Base-by-base conservation (phyloP, 2,888 invertebrate species). In the Tupiocoris notatus region DNA sequence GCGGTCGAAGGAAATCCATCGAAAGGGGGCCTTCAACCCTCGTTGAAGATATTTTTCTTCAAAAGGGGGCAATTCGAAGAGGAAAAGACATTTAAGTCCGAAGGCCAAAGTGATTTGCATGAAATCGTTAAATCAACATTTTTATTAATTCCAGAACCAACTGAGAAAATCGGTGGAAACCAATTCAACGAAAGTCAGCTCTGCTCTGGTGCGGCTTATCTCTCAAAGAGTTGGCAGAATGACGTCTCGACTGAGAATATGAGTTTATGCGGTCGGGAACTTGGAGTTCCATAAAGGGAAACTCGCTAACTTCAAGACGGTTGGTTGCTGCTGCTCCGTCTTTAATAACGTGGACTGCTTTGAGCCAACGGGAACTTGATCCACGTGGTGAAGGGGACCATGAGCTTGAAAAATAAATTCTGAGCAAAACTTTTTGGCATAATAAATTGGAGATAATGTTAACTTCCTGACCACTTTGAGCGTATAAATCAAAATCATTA, bases 121-220 rank as follows among this genome's bases (percentile, higher is more conserved):
- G 67, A 58, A 59, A 59, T 70, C 70, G 70, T 70, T 70, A 59
- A 59, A 70, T 70, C 70, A 70, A 70, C 70, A 59, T 70, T 70
- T 70, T 70, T 70, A 70, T 70, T 70, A 70, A 70, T 70, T 70
- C 70, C 23, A 22, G n/a, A n/a, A n/a, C 67, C 56, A 39, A 39
- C 39, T n/a, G n/a, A n/a, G n/a, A n/a, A n/a, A n/a, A n/a, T n/a
- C n/a, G n/a, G n/a, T n/a, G n/a, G n/a, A n/a, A n/a, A n/a, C n/a
- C n/a, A n/a, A n/a, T n/a, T n/a, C n/a, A n/a, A n/a, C n/a, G n/a
- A n/a, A n/a, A n/a, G n/a, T 12, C 39, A 39, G 6, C 39, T 12
- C 39, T 12, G 12, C 39, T 12, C 39, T 12, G 3, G 6, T 7
- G 6, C 3, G 39, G 39, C 6, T 12, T 39, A 39, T 39, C 39